A percentile compares a stretch with the other conserved stretches of the same genome.
Conservation (phyloP, 2,888 invertebrate genomes). For the Thymelicus lineola region DNA sequence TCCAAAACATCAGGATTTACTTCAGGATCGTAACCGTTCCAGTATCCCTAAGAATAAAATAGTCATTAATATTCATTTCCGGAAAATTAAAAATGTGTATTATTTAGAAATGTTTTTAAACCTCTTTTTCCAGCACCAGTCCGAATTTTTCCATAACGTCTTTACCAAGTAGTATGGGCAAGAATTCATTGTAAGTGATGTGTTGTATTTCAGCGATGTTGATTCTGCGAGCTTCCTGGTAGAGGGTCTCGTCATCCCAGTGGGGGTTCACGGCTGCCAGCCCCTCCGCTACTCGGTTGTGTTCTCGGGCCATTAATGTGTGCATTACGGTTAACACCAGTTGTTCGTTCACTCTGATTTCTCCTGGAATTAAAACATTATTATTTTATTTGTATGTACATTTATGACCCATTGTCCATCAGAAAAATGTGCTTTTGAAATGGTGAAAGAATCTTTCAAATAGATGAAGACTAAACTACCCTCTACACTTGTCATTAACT, state of each 20-base stretch:
- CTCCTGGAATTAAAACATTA: conserved; percentile 82
- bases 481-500: no score
- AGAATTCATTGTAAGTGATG: conserved; percentile 95
- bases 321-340: conserved; percentile 96
- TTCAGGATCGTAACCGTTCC: conserved; percentile 92
- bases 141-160: conserved; percentile 97
- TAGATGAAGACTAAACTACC: no score
- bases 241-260: conserved; percentile 97
- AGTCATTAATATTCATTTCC: background rate
- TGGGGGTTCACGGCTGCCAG: conserved; percentile 93
- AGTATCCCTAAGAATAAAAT: conserved; percentile 86
- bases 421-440: no score
- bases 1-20: conserved; percentile 96
- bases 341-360: conserved; percentile 97
- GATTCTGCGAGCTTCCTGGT: conserved; percentile 94
- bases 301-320: conserved; percentile 95
- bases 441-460: no score
- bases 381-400: no score
- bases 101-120: conserved; percentile 41
- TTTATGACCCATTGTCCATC: no score
- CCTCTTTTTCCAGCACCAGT: conserved; percentile 92
- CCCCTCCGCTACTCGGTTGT: conserved; percentile 92
- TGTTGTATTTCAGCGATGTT: conserved; percentile 95
- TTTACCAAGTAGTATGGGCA: conserved; percentile 94
- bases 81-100: no score